Evolutionary conservation across 2,888 invertebrate genomes (phyloP).

Genomic region (Caenorhabditis japonica): DNA sequence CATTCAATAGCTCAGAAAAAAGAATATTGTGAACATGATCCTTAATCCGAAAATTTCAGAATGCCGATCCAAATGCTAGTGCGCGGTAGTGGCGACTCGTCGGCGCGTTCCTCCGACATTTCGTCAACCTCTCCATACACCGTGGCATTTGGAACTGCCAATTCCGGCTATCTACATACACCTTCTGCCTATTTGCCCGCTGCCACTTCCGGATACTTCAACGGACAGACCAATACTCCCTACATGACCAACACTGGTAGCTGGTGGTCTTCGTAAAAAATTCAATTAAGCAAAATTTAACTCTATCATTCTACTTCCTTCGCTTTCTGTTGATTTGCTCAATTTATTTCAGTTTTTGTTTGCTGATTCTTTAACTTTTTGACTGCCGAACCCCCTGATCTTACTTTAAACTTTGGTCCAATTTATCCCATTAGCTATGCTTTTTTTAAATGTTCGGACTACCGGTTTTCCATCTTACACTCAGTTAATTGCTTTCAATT

Average conservation of each 20-base stretch:
- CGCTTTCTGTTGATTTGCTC: slow-evolving; percentile 22
- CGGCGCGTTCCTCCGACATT: slow-evolving; percentile 35
- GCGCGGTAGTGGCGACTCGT: slow-evolving; percentile 49
- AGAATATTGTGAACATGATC: too few species aligned
- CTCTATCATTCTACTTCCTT: slow-evolving; percentile 1
- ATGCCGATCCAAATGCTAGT: slow-evolving; percentile 62
- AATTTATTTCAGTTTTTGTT: too few species aligned
- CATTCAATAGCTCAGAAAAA: too few species aligned
- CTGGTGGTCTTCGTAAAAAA: slow-evolving; percentile 35
- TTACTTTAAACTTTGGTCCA: not conserved
- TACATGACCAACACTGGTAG: slow-evolving; percentile 50
- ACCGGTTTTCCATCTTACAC: slow-evolving; percentile 25
- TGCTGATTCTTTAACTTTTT: slow-evolving; percentile 17
- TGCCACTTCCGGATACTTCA: slow-evolving; percentile 55
- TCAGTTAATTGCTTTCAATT: slow-evolving; percentile 12
- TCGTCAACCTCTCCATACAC: slow-evolving; percentile 35
- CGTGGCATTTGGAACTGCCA: slow-evolving; percentile 49
- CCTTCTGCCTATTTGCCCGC: slow-evolving; percentile 57
- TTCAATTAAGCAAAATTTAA: slow-evolving; percentile 5
- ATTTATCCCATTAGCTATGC: not conserved
- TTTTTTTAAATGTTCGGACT: slow-evolving; percentile 34
- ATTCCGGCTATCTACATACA: slow-evolving; percentile 51
- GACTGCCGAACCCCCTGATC: slow-evolving; percentile 27
- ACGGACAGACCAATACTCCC: slow-evolving; percentile 39
- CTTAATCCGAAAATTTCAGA: too few species aligned